These are phyloP conservation scores for Palythoa grandiflora DNA, from an alignment of 92 coral and sea anemone species.

Conservation along the genomic window DNA sequence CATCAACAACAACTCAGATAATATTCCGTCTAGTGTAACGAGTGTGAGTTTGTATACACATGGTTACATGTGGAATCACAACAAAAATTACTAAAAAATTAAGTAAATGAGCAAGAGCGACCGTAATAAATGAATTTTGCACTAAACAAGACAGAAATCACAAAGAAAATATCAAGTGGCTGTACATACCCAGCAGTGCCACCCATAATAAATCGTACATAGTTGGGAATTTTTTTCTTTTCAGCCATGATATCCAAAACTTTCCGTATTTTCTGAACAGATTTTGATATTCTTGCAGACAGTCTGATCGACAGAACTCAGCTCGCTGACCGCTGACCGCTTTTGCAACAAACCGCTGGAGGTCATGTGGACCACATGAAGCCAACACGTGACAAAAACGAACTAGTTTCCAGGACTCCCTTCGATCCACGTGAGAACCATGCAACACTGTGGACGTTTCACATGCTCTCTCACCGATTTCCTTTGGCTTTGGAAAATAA, in stretches of 20 bases:
- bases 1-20: too few relatives aligned
- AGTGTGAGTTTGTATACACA: too few relatives aligned
- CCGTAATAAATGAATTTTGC: neutral
- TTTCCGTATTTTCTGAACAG: neutral
- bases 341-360: neutral
- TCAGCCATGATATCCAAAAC: constrained; percentile 26
- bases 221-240: constrained; percentile 40
- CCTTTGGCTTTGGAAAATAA: too few relatives aligned
- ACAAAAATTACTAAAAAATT: neutral
- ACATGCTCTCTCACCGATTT: too few relatives aligned
- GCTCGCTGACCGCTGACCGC: neutral
- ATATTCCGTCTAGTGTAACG: too few relatives aligned
- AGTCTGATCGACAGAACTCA: neutral
- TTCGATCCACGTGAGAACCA: neutral
- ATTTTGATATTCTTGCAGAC: neutral
- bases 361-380: neutral
- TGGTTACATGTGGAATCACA: too few relatives aligned
- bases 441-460: too few relatives aligned
- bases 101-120: neutral
- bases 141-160: neutral
- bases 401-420: neutral
- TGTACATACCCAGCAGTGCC: constrained; percentile 36
- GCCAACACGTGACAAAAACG: neutral
- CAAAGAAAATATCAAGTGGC: neutral
- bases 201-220: constrained; percentile 35